phyloP scores from a whole-genome alignment of 2,113 vertebrate species.

The Hemiscyllium ocellatum region DNA sequence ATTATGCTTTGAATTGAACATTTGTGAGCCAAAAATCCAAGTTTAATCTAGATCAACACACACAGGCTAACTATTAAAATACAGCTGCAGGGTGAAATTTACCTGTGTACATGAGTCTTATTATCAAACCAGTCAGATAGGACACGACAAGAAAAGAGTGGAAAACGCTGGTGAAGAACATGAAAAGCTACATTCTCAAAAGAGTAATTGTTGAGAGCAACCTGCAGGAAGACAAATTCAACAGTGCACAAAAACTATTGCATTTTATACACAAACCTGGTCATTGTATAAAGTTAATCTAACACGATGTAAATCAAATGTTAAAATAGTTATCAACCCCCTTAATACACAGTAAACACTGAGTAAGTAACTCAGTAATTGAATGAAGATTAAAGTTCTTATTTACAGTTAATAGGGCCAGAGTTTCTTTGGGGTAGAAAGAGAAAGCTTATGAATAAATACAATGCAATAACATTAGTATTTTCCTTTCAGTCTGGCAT shows the following conservation, averaged over 20 bases:
- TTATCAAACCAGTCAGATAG: slow-evolving; percentile 98
- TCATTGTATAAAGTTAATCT: background rate
- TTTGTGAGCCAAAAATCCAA: background rate
- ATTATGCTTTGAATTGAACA: background rate
- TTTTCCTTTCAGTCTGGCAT: background rate
- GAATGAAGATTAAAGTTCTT: too few species aligned
- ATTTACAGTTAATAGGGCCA: background rate
- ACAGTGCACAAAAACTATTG: background rate
- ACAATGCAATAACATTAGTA: background rate
- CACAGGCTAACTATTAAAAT: background rate
- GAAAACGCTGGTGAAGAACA: slow-evolving; percentile 89
- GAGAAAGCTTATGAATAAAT: background rate
- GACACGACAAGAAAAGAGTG: slow-evolving; percentile 77
- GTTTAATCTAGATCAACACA: background rate
- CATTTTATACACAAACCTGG: background rate
- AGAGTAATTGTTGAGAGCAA: slow-evolving; percentile 82
- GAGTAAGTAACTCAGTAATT: too few species aligned
- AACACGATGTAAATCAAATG: background rate
- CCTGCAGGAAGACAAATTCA: slow-evolving; percentile 55
- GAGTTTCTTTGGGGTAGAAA: background rate
- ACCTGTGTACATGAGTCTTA: slow-evolving; percentile 86
- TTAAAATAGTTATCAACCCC: background rate
- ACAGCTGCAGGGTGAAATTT: background rate
- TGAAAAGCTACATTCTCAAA: slow-evolving; percentile 98
- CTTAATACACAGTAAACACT: too few species aligned